Conservation (phyloP, 2,888 invertebrate species). For the Uropetala carovei region DNA sequence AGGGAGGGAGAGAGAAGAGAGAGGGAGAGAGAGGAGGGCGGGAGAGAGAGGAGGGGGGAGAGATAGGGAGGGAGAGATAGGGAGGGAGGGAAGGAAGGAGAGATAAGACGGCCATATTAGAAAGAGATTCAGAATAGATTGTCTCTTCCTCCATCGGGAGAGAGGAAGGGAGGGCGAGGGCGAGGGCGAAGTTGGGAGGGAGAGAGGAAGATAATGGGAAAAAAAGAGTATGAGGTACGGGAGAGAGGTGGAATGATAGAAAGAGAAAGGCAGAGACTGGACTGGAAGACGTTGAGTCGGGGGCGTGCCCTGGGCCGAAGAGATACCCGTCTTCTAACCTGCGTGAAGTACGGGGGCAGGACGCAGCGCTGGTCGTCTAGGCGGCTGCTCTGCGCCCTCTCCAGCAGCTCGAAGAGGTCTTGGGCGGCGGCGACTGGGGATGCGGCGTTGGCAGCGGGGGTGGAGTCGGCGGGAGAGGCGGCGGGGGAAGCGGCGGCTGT, state of each 20-base stretch:
- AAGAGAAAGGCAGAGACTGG: slow-evolving; percentile 51
- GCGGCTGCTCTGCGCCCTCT: slow-evolving; percentile 95
- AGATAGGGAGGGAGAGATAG: no score
- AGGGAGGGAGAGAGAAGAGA: no score
- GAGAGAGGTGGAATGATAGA: not conserved
- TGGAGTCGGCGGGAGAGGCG: not conserved
- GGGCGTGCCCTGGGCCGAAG: not conserved
- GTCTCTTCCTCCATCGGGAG: no score
- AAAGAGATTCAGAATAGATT: no score
- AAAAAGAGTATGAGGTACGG: not conserved
- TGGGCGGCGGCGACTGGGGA: slow-evolving; percentile 62
- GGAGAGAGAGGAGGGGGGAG: no score
- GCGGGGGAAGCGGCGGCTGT: not conserved
- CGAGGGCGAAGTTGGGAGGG: no score
- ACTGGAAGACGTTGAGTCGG: slow-evolving; percentile 52
- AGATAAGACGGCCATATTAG: no score
- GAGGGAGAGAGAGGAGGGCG: no score
- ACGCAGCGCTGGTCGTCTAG: slow-evolving; percentile 98
- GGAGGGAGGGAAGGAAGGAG: no score
- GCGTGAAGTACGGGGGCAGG: slow-evolving; percentile 92
- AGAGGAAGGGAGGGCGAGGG: no score
- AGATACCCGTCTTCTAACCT: slow-evolving; percentile 79
- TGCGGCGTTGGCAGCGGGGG: not conserved
- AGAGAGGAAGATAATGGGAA: not conserved
- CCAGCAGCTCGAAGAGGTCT: slow-evolving; percentile 95